Evolutionary conservation across 2,797 vertebrate species (phyloP).

Genomic region (Leuciscus waleckii): DNA sequence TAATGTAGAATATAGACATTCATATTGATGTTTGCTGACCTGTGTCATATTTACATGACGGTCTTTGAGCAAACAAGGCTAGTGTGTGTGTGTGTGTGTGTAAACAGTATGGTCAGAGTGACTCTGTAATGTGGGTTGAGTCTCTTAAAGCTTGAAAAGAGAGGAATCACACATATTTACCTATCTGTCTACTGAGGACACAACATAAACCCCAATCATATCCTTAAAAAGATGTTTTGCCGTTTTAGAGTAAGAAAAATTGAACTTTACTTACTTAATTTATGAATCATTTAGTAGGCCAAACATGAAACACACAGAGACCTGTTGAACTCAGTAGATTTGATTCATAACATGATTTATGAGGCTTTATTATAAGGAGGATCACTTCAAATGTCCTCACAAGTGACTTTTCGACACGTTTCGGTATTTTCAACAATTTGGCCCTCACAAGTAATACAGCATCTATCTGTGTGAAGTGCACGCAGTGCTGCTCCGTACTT

Average conservation of each 20-base stretch:
- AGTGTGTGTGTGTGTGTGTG: constrained; percentile 33
- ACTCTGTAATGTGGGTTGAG: constrained; percentile 43
- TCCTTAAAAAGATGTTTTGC: background rate
- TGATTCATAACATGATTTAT: background rate
- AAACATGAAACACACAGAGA: constrained; percentile 23
- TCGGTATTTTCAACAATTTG: background rate
- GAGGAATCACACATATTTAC: constrained; percentile 24
- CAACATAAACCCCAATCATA: background rate
- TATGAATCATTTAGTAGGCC: background rate
- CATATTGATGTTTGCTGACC: constrained; percentile 73
- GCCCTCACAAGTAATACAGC: constrained; percentile 14
- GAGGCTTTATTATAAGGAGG: background rate
- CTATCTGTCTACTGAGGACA: background rate
- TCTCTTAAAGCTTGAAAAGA: constrained; percentile 32
- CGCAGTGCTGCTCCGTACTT: constrained; percentile 70
- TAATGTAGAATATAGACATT: constrained; percentile 74
- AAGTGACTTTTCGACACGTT: background rate
- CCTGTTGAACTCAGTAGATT: background rate
- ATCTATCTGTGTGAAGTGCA: constrained; percentile 34
- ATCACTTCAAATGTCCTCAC: background rate
- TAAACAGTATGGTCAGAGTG: constrained; percentile 25
- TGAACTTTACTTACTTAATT: background rate
- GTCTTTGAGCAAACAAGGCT: constrained; percentile 69
- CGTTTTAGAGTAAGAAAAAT: background rate
- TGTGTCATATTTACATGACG: constrained; percentile 70